Evolutionary conservation across 2,113 vertebrate genomes (phyloP), one percentile per base, ranked within the genome.

Genomic region (Scalopus aquaticus): DNA sequence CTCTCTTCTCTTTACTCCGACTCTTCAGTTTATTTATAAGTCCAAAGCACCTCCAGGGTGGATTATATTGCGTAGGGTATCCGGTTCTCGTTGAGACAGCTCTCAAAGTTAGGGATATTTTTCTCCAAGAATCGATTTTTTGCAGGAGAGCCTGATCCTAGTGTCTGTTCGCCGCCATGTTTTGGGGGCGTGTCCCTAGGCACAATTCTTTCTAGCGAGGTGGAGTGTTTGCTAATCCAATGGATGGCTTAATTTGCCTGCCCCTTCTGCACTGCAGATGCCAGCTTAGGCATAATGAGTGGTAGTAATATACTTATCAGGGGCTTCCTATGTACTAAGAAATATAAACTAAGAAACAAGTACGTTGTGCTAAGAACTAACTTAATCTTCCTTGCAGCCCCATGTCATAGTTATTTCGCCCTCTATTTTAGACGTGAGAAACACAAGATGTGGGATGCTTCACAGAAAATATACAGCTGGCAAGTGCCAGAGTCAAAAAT

Each of bases 391-490:
- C 28, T 72, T 49, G 70, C 17, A 84, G 30, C 2, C n/a, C 46
- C 69, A 30, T 46, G 76, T 54, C 26, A 39, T 13, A 46, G 6
- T 62, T 22, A 74, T 20, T 76, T 10, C 37, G n/a, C 19, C 79
- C 39, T 69, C 35, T 85, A 3, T 89, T 92, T 92, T 81, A 70
- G 37, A 91, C 79, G 89, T 37, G 2, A 88, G 49, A 88, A 76
- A 58, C 65, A 13, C 19, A 51, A 49, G 30, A 67, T 39, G 8
- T 79, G 19, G 13, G 87, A 62, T 44, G 60, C 3, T 62, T 91
- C 15, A 64, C 24, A 69, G 39, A 88, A 83, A 76, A 80, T 69
- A 54, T 42, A 62, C 6, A 88, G 19, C 30, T 51, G 72, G 28
- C 35, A 90, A 90, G 37, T 20, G 22, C 46, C 67, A 54, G 9